Evolutionary conservation across 2,888 invertebrate species (phyloP), one percentile per base, ranked within the genome.

Genomic region (Drosophila pegasa): DNA sequence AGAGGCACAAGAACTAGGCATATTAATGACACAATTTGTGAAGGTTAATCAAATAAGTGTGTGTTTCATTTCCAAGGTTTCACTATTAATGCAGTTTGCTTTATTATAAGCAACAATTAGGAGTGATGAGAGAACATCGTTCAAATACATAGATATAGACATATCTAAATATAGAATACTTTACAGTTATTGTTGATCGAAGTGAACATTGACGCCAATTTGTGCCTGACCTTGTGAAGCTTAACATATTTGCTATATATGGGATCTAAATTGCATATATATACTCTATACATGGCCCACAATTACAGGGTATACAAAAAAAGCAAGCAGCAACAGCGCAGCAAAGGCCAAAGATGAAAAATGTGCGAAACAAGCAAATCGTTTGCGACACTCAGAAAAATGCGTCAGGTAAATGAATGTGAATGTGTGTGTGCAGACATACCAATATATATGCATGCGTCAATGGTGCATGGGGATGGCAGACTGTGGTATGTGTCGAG

Each of bases 291-390:
- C 20, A n/a, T n/a, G 2, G 1, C 0, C 0, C 1, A 33, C n/a
- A 33, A n/a, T 25, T 47, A 56, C 61, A 78, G 74, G 73, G 73
- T 74, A 73, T 73, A 14, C 1, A 3, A 33, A 27, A 41, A 9
- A 22, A 6, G 1, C 10, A 7, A 52, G 3, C 50, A 56, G 48
- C 40, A 41, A 40, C 40, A 29, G 25, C 45, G 14, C 45, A 43
- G 47, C 57, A 48, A 66, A 84, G 69, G 65, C 75, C 48, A 86
- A 75, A 82, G 58, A 87, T 87, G 78, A 80, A 70, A 83, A 80
- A 80, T 80, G 84, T 86, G 87, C 77, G 78, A 80, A 87, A 70
- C 58, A 62, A 73, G 84, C 71, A 86, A 83, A 80, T 67, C 70
- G 84, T 62, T 80, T 59, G 84, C 87, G 78, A 80, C 87, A 86